Base-by-base conservation (phyloP, 37 sponge, comb jelly and placozoan genomes). In the Cliona cf. orientalis region DNA sequence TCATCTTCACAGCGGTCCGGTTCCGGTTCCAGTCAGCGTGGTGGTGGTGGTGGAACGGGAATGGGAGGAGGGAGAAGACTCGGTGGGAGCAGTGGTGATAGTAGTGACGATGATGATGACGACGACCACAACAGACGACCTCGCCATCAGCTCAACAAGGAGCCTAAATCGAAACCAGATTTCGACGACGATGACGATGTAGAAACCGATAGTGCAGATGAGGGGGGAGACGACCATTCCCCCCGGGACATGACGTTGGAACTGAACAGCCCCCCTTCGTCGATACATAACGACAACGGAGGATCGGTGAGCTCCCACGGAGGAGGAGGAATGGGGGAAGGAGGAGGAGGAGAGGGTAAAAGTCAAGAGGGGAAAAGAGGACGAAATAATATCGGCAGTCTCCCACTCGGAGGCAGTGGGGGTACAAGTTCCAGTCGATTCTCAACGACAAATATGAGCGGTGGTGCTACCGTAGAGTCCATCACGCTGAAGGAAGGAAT, bases 121-220 rank as follows among this genome's bases (percentile, higher is more conserved):
- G 82, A 70, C 21, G 80, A 79, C 2, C 57, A 70, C 6, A 71
- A 72, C 44, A 80, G 58, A 25, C 58, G 58, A 25, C 37, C 19
- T 14, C 43, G 2, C n/a, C 70, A 6, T 0, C 9, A 41, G 2
- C 7, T 21, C 39, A 72, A 33, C 38, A 71, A 82, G 62, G 82
- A 56, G 35, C 44, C 43, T 21, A 71, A 58, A 43, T 3, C 43
- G 2, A 58, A 57, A 32, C 43, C 28, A 17, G 56, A 22, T 55
- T 55, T 42, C n/a, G 4, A 49, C 21, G 80, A 73, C 2, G 78
- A 76, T 26, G 87, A 86, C 29, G 87, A 86, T 44, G 87, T 79
- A 61, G 72, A 72, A 0, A 86, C 87, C 2, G 87, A 86, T 67
- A 86, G 87, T 79, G 87, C 87, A 37, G 80, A 79, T 37, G 87